Base-by-base conservation (phyloP, 2,113 vertebrate species). In the Sardina pilchardus region DNA sequence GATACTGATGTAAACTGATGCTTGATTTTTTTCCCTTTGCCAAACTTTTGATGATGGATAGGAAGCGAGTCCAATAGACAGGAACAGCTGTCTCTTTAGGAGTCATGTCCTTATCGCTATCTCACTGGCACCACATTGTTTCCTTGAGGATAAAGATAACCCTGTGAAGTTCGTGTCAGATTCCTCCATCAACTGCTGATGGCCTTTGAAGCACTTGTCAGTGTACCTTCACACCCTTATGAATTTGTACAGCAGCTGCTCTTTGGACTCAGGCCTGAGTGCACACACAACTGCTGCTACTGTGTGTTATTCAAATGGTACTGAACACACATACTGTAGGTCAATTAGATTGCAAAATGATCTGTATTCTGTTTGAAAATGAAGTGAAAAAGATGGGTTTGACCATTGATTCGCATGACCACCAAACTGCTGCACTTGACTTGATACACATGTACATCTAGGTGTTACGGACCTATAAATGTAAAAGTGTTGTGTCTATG, bases 61-160 rank as follows among this genome's bases (percentile, higher is more conserved):
- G 30, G 63, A 50, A 50, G 16, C 48, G 17, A 17, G 50, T 24
- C 24, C 82, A 30, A 83, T 59, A 34, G 71, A 87, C 71, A 86
- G 39, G n/a, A 0, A 56, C 86, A 87, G 82, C 71, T 87, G 86
- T 10, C 39, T 50, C 43, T 42, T 44, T 34, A 75, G 30, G 26
- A 71, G 63, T 36, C 67, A 75, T 4, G 30, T 16, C 10, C 67
- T 36, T 36, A 30, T 14, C 67, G 34, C 2, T 30, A 71, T 71
- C 67, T 71, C 30, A 12, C 3, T 75, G 67, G 67, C 67, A 75
- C 43, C n/a, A 12, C 81, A 86, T 87, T 87, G 19, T 84, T 81
- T 81, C 86, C 86, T 87, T 87, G 86, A 87, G 86, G n/a, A 87
- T 87, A 90, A 91, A 93, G 90, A 92, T 92, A 93, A 90, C 87